These are phyloP conservation scores for Leptodactylus fuscus DNA, from an alignment of 2,113 vertebrate genomes.

Conservation along the genomic window DNA sequence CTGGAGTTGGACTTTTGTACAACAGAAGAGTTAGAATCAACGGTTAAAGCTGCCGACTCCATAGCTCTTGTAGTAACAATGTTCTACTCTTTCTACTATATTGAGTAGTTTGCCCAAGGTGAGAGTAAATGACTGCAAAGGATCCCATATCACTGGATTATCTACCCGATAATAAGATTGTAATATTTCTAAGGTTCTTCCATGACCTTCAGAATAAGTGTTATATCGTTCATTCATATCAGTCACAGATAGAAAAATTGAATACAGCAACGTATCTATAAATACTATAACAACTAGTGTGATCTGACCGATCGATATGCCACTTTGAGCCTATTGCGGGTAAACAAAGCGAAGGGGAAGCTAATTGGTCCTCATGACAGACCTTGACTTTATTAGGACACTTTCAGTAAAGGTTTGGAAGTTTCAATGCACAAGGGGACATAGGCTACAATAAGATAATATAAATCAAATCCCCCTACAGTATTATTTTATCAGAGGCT, in stretches of 20 bases:
- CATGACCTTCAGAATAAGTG: neutral
- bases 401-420: slow-evolving; percentile 34
- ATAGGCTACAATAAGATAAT: slow-evolving; percentile 45
- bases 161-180: neutral
- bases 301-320: neutral
- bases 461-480: slow-evolving; percentile 54
- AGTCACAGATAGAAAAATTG: neutral
- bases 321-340: neutral
- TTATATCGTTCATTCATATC: neutral
- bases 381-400: slow-evolving; percentile 53
- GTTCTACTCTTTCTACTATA: neutral
- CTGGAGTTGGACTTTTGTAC: no score
- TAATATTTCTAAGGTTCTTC: neutral
- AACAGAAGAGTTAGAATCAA: no score
- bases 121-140: neutral
- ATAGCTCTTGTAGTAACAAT: no score
- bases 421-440: slow-evolving; percentile 44
- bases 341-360: neutral
- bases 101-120: neutral
- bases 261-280: neutral
- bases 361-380: slow-evolving; percentile 27
- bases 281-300: neutral
- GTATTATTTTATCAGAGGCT: slow-evolving; percentile 53
- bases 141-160: neutral
- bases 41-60: no score